Percentiles rank a stretch among this genome's conserved stretches.
Evolutionary conservation across 1,140 invertebrate species (phyloP).

Genomic region (Vollenhovia emeryi): DNA sequence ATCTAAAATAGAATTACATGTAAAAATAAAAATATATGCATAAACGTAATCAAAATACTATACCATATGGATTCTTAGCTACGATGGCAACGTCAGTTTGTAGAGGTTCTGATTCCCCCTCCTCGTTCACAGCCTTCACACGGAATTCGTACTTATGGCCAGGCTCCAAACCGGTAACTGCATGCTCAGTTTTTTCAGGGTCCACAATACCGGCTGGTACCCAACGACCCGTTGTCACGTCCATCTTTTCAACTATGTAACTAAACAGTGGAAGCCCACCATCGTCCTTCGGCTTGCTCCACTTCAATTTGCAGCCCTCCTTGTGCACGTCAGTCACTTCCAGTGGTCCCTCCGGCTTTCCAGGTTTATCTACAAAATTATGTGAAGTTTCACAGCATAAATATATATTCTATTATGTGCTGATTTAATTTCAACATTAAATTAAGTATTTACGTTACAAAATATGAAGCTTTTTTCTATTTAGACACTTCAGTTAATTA

Average conservation of each 20-base stretch:
- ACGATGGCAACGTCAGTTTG: constrained; percentile 94
- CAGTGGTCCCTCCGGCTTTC: constrained; percentile 96
- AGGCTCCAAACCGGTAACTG: constrained; percentile 95
- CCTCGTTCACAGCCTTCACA: constrained; percentile 97
- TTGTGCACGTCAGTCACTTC: constrained; percentile 97
- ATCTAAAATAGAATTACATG: not conserved
- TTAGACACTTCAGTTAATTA: not conserved
- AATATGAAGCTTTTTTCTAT: not conserved
- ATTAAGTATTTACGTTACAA: not conserved
- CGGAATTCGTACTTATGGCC: constrained; percentile 98
- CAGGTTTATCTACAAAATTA: constrained; percentile 92
- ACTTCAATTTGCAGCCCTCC: constrained; percentile 97
- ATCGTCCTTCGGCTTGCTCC: constrained; percentile 98
- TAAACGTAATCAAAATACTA: constrained; percentile 41
- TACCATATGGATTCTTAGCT: constrained; percentile 98
- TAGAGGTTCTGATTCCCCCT: constrained; percentile 97
- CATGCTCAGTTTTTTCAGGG: constrained; percentile 93
- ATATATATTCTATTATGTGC: not conserved
- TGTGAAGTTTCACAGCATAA: not conserved
- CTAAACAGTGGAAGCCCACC: constrained; percentile 96
- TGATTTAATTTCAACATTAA: not conserved
- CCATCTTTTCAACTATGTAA: constrained; percentile 97
- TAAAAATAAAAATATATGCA: not conserved
- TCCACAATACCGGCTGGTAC: constrained; percentile 94
- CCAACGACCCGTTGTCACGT: constrained; percentile 94